phyloP scores from a whole-genome alignment of 1,140 invertebrate species.

The Cyrtorhinus lividipennis region DNA sequence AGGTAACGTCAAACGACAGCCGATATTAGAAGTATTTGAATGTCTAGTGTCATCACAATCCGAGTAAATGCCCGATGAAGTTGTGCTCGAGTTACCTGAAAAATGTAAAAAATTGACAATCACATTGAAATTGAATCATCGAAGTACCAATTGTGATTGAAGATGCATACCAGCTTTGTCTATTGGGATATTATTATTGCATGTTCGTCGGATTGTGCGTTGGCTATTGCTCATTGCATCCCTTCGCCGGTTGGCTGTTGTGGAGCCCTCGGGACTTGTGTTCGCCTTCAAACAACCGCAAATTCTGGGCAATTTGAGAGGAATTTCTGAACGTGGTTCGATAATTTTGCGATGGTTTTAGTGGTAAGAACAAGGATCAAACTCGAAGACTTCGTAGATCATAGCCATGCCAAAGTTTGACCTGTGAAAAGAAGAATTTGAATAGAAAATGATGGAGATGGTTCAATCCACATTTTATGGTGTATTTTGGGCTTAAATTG shows the following conservation, averaged over 20 bases:
- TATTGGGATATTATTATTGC: slow-evolving; percentile 21
- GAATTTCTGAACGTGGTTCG: not conserved
- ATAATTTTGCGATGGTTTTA: not conserved
- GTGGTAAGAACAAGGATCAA: not conserved
- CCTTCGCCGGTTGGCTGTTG: not conserved
- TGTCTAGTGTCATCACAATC: slow-evolving; percentile 14
- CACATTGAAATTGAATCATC: not conserved
- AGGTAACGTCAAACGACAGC: slow-evolving; percentile 19
- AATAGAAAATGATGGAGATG: not conserved
- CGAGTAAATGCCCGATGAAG: not conserved
- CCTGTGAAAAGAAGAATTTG: not conserved
- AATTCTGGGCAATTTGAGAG: slow-evolving; percentile 30
- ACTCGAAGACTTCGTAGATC: not conserved
- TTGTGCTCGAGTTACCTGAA: not conserved
- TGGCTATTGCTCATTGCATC: slow-evolving; percentile 24
- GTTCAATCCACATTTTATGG: not conserved
- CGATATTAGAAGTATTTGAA: slow-evolving; percentile 2
- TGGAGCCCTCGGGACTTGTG: not conserved
- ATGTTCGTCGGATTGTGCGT: slow-evolving; percentile 21
- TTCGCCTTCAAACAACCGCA: not conserved
- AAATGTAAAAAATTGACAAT: not conserved
- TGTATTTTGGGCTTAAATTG: not conserved
- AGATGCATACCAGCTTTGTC: slow-evolving; percentile 12
- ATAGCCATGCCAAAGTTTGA: not conserved
- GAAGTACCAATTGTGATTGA: not conserved